Evolutionary conservation across 2,113 vertebrate genomes (phyloP), one percentile per base, ranked within the genome.

Genomic region (Cyanistes caeruleus): DNA sequence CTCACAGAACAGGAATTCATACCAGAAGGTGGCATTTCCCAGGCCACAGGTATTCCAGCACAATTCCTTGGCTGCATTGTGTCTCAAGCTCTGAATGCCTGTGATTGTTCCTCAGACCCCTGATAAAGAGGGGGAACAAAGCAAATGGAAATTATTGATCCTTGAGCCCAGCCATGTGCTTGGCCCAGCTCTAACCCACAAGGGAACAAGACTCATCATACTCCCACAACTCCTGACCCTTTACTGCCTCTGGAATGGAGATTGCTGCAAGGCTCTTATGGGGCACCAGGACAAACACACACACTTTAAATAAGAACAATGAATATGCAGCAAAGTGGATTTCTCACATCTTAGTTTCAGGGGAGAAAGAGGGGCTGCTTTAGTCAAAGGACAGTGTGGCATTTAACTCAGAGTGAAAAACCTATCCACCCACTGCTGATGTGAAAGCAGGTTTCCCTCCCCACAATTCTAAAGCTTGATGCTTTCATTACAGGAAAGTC

Each of bases 401-500:
- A 96, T 96, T 96, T 95, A 94, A 97, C 73, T 95, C 79, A 89
- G 58, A 95, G 44, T 72, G 79, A 96, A 93, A 97, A 94, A 90
- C 37, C 83, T 81, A 30, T 63, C 80, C 90, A 90, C 93, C 94
- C 90, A 95, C 93, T 72, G 69, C 58, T 28, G 44, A 90, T 89
- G n/a, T 33, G 76, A 93, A 93, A 97, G 69, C 69, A 93, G 77
- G 49, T 64, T 93, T 93, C 84, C 87, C 93, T 95, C 96, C 53
- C 39, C 3, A 23, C 79, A 90, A 84, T 75, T 89, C 53, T 92
- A 68, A 95, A 92, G 70, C 74, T 9, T 80, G 74, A 43, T 2
- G 83, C 58, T 94, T 95, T 94, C 83, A 84, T 96, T 96, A 95
- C 94, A 96, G 90, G 90, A 92, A 96, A 84, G 84, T 70, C 55